Conservation (phyloP, 30 jellyfish, hydroid and myxozoan species). For the Aurelia sp. region DNA sequence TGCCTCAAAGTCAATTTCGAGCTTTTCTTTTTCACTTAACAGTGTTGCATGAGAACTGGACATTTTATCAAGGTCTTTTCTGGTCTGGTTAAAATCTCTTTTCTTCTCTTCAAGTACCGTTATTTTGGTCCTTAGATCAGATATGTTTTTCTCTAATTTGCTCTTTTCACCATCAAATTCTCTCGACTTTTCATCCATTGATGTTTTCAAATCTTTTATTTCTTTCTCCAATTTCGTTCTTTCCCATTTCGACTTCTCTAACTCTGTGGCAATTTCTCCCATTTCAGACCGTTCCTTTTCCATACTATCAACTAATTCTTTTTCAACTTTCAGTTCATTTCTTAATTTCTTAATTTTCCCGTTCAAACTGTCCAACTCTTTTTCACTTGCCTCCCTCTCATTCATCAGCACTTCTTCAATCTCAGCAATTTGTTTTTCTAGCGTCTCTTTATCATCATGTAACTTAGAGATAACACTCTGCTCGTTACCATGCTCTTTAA, state of each 20-base stretch:
- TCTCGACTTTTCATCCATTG: background rate
- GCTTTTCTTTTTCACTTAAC: background rate
- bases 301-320: background rate
- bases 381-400: constrained; percentile 26
- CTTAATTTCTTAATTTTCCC: constrained; percentile 11
- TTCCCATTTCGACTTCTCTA: background rate
- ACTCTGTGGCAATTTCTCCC: constrained; percentile 2
- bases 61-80: constrained; percentile 3
- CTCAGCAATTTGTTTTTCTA: constrained; percentile 52
- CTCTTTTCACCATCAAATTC: constrained; percentile 3
- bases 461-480: background rate
- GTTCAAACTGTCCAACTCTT: constrained; percentile 29
- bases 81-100: background rate
- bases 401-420: constrained; percentile 33
- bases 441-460: constrained; percentile 25
- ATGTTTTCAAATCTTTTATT: background rate
- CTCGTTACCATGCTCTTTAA: constrained; percentile 3
- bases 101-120: background rate
- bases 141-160: background rate
- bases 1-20: constrained; percentile 2
- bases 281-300: constrained; percentile 1
- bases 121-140: background rate
- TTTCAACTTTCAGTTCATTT: constrained; percentile 6
- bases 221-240: background rate
- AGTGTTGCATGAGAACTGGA: background rate